A percentile compares a stretch with the other conserved stretches of the same genome.
Evolutionary conservation across 2,888 invertebrate genomes (phyloP).

Genomic region (Perithous albicinctus): DNA sequence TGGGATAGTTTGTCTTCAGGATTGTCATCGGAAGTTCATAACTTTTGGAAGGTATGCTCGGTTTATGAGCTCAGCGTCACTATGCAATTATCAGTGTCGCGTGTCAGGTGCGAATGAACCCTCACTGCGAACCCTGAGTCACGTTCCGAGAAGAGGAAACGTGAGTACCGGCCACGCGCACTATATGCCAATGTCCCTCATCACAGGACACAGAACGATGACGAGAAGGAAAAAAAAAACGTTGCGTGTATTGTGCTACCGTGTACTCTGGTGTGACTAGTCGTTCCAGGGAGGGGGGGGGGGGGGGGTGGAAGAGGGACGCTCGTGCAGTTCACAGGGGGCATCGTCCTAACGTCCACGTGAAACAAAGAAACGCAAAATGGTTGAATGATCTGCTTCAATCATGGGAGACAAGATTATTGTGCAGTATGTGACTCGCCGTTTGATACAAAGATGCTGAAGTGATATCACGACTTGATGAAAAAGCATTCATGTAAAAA

Average conservation of each 20-base stretch:
- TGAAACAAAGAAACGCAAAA: conserved; percentile 65
- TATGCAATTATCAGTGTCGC: conserved; percentile 11
- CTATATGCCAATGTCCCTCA: conserved; percentile 31
- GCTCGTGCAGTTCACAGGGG: conserved; percentile 41
- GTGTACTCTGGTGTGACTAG: background rate
- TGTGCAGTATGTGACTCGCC: background rate
- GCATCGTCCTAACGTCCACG: conserved; percentile 47
- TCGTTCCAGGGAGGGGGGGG: background rate
- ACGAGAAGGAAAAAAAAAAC: conserved; percentile 50
- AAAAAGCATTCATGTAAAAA: too few species aligned
- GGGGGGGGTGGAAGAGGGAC: conserved; percentile 8
- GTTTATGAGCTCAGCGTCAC: background rate
- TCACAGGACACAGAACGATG: conserved; percentile 39
- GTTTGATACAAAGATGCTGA: background rate
- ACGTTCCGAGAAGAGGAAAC: conserved; percentile 70
- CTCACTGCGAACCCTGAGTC: conserved; percentile 64
- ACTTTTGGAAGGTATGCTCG: background rate
- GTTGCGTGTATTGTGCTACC: conserved; percentile 26
- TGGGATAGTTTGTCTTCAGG: conserved; percentile 11
- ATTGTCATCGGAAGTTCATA: background rate
- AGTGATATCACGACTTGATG: background rate
- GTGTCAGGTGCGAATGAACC: conserved; percentile 72
- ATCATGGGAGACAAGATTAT: conserved; percentile 10
- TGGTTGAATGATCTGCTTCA: conserved; percentile 37
- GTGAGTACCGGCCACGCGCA: conserved; percentile 57